Percentiles rank a stretch among this genome's conserved stretches.
Conservation (phyloP, 1,140 invertebrate genomes). For the Asbolus verrucosus region DNA sequence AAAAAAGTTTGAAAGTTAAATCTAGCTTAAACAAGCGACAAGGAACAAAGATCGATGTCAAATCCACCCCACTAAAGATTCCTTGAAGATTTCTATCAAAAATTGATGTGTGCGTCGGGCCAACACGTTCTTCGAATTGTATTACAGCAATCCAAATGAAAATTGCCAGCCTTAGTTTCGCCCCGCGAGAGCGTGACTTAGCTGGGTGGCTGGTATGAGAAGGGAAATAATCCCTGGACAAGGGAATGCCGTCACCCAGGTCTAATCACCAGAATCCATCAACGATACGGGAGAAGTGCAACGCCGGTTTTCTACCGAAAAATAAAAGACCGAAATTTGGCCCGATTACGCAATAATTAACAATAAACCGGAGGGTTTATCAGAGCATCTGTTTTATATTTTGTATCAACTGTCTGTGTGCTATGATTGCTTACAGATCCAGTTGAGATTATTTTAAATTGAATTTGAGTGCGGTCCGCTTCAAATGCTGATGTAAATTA, state of each 20-base stretch:
- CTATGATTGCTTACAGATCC: constrained; percentile 28
- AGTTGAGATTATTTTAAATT: constrained; percentile 26
- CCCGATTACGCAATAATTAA: background rate
- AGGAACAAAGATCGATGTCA: constrained; percentile 47
- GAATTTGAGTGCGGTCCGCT: constrained; percentile 17
- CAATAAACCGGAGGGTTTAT: background rate
- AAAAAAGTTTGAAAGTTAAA: constrained; percentile 27
- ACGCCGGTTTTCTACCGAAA: constrained; percentile 3
- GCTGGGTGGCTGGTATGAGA: constrained; percentile 35
- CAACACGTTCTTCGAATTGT: constrained; percentile 53
- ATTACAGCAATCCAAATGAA: constrained; percentile 40
- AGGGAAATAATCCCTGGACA: constrained; percentile 50
- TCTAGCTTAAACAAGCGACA: constrained; percentile 22
- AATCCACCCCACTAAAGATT: constrained; percentile 50
- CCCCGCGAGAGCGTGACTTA: background rate
- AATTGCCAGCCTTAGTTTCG: background rate
- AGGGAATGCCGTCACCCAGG: constrained; percentile 51
- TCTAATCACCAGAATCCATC: constrained; percentile 54
- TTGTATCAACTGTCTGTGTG: background rate
- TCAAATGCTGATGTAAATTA: constrained; percentile 7
- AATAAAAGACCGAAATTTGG: too few relatives aligned
- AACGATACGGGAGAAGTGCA: constrained; percentile 41
- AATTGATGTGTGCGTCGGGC: constrained; percentile 53
- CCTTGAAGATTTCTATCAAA: constrained; percentile 56
- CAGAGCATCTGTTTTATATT: constrained; percentile 22